Base-by-base conservation (phyloP, 2,113 vertebrate species). In the Tenrec ecaudatus region DNA sequence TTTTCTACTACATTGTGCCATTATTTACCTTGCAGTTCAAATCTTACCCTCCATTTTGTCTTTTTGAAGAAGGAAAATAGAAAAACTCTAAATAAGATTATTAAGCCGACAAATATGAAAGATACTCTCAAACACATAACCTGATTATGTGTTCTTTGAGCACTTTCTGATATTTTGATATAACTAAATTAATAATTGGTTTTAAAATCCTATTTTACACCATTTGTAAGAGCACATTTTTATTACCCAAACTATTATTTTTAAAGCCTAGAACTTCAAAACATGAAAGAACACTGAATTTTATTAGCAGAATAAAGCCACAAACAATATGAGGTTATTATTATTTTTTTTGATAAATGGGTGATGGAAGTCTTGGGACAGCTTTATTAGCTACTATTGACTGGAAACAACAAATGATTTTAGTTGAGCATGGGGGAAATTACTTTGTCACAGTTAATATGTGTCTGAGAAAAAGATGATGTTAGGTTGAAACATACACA, bases 161-260 rank as follows among this genome's bases (percentile, higher is more conserved):
- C n/a, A 92, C 11, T 89, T 23, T 91, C 57, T 82, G 47, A 86
- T 88, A 36, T 89, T 92, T 77, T 80, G 40, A 25, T 43, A 27
- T 78, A 90, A 66, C 19, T 76, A 58, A 78, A 66, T 64, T 3
- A 92, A 76, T 88, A 33, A 80, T 33, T 62, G 0, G 58, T 93
- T 79, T 33, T 4, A 79, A 88, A 91, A 43, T 77, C 40, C 0
- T 33, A n/a, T 40, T 82, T 96, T 82, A 78, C 40, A 62, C 19
- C 9, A 31, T 40, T 90, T 15, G 5, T 71, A 71, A 88, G 82
- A 93, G 69, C 25, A 64, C 47, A 33, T 40, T 43, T 43, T 87
- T 88, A 73, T 84, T 76, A 9, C 5, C 14, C 19, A 43, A 31
- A 87, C 2, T 66, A 53, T n/a, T 86, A 17, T 23, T 87, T 92